These are phyloP conservation scores for Sinella curviseta DNA, from an alignment of 1,140 invertebrate species.

Conservation along the genomic window DNA sequence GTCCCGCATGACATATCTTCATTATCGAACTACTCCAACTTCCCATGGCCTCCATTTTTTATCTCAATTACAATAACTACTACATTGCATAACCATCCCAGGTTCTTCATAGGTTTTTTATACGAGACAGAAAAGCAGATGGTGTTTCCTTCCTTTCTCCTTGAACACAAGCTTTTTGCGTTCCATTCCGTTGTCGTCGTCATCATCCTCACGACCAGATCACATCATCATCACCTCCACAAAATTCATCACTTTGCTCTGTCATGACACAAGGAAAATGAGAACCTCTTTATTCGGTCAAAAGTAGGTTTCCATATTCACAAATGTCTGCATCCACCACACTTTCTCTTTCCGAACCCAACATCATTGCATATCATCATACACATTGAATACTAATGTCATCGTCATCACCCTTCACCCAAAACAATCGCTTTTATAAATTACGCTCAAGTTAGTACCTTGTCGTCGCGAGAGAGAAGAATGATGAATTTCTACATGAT, in stretches of 20 bases:
- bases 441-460: too few species aligned
- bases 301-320: too few species aligned
- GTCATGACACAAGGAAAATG: not conserved
- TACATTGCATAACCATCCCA: too few species aligned
- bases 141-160: not conserved
- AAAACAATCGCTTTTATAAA: too few species aligned
- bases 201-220: too few species aligned
- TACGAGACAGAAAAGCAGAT: not conserved
- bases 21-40: too few species aligned
- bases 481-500: not conserved
- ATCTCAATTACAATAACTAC: too few species aligned
- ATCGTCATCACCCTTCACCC: not conserved
- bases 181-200: not conserved
- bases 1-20: too few species aligned
- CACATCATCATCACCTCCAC: not conserved
- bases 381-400: not conserved
- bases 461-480: too few species aligned
- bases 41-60: too few species aligned
- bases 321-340: not conserved
- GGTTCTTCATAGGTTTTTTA: too few species aligned
- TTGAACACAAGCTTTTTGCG: not conserved
- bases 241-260: not conserved
- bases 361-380: not conserved
- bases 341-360: not conserved
- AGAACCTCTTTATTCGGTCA: not conserved